phyloP scores from a whole-genome alignment of 1,140 invertebrate genomes.

The Papilio polyxenes region DNA sequence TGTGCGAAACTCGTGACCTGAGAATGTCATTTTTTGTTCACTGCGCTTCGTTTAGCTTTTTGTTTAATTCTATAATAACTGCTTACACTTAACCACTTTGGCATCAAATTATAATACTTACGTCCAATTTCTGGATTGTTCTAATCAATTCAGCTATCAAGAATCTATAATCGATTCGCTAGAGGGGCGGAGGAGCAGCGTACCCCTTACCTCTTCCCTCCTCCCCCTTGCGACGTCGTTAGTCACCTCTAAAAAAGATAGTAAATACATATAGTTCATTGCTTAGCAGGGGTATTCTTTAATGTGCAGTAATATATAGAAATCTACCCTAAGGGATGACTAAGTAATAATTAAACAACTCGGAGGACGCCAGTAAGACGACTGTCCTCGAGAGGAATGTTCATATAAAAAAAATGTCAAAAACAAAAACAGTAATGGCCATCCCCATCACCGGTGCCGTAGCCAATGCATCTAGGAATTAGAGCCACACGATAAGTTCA shows the following conservation, averaged over 20 bases:
- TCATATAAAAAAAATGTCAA: not conserved
- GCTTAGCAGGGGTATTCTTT: no score
- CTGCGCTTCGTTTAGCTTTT: not conserved
- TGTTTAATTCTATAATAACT: conserved; percentile 16
- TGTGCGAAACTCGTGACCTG: conserved; percentile 45
- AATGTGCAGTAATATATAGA: no score
- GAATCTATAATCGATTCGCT: not conserved
- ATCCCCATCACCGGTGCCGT: not conserved
- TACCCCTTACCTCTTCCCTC: no score
- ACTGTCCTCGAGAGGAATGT: not conserved
- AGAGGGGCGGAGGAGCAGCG: no score
- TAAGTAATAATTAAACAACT: no score
- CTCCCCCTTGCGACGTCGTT: no score
- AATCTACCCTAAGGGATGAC: no score
- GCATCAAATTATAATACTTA: not conserved
- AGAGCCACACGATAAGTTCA: conserved; percentile 41
- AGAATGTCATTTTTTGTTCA: conserved; percentile 51
- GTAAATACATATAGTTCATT: no score
- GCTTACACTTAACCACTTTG: not conserved
- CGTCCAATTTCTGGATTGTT: not conserved
- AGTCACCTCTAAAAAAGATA: no score
- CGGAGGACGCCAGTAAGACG: no score
- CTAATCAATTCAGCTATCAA: not conserved
- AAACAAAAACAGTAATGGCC: not conserved
- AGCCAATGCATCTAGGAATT: conserved; percentile 22